Evolutionary conservation across 2,797 vertebrate species (phyloP), one percentile per base, ranked within the genome.

Genomic region (Sciaenops ocellatus): DNA sequence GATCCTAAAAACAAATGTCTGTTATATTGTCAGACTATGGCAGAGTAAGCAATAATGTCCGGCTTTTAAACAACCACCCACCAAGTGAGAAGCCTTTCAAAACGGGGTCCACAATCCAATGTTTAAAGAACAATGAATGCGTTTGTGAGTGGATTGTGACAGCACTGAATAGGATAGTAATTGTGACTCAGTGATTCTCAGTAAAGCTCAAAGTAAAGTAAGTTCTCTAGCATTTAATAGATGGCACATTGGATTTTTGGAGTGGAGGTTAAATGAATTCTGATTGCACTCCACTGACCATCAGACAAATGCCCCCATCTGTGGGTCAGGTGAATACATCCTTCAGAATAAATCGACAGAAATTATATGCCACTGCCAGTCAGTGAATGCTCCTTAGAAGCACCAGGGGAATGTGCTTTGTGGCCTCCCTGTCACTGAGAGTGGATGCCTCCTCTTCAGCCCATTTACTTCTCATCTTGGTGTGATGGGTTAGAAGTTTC

Each of bases 261-360:
- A 89, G 83, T 77, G 46, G 64, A 76, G 69, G 75, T 85, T 80
- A 78, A 90, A 89, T 90, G 76, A 84, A 77, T 85, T 81, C 54
- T 80, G 72, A 88, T 83, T 71, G 79, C 82, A 72, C 79, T 84
- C 72, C 46, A 71, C 72, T 84, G 85, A 86, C 86, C 17, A 2
- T 50, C 76, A 79, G 81, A 82, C 83, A 88, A 83, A 87, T 82
- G 52, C 69, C 72, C 64, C 66, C 69, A 82, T 80, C 82, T 81
- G 78, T 24, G 52, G 74, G 80, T 83, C 78, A 86, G 76, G 30
- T 78, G 76, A 89, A 77, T 67, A 75, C 77, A 84, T 86, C 76
- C 80, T 87, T 90, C 67, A 89, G 75, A 88, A 78, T 90, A 85
- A 89, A 91, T 83, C 4, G 44, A 78, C 78, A 87, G 60, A 86